Evolutionary conservation across 2,888 invertebrate species (phyloP).

Genomic region (Cephus spinipes): DNA sequence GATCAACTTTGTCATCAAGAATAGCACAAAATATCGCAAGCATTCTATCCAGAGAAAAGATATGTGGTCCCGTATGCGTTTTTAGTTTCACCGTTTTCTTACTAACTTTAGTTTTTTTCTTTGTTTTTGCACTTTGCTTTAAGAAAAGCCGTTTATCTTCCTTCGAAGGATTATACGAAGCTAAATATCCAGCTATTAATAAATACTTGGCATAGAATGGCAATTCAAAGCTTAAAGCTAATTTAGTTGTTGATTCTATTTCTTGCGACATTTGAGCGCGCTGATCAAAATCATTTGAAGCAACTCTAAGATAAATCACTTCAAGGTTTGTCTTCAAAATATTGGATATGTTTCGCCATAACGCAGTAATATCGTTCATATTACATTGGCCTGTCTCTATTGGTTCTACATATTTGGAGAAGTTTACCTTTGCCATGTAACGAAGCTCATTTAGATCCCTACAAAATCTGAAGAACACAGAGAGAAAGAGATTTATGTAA

Average conservation of each 20-base stretch:
- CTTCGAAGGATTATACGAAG: constrained; percentile 91
- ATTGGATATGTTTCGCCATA: constrained; percentile 86
- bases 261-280: constrained; percentile 48
- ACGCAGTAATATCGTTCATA: constrained; percentile 74
- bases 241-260: constrained; percentile 56
- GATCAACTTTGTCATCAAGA: constrained; percentile 83
- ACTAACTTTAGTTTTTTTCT: constrained; percentile 69
- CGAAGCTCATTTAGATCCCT: constrained; percentile 86
- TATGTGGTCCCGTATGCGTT: constrained; percentile 84
- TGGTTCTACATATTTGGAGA: constrained; percentile 83
- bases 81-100: constrained; percentile 69
- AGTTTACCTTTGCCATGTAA: constrained; percentile 83
- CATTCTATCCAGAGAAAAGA: constrained; percentile 84
- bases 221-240: constrained; percentile 75
- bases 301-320: constrained; percentile 79
- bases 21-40: constrained; percentile 92
- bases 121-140: constrained; percentile 81
- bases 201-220: constrained; percentile 92
- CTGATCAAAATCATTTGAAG: constrained; percentile 48
- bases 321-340: constrained; percentile 81
- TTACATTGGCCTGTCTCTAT: constrained; percentile 76
- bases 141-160: constrained; percentile 89
- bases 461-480: constrained; percentile 87
- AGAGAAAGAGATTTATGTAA: constrained; percentile 85
- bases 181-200: constrained; percentile 90